Evolutionary conservation across 1,140 invertebrate species (phyloP).

Genomic region (Arctopsyche grandis): DNA sequence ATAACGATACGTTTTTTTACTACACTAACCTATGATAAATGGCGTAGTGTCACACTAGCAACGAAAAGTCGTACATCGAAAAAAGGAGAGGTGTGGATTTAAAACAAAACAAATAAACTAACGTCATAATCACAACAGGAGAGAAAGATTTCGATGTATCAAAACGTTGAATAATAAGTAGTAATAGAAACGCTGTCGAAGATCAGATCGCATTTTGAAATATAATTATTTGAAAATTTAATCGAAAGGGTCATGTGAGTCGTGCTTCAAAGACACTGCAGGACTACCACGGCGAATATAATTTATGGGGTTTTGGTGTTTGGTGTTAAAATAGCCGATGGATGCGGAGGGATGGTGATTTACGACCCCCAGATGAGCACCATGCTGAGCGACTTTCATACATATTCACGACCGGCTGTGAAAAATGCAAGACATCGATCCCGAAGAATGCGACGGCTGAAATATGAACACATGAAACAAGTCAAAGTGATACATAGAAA

Average conservation of each 20-base stretch:
- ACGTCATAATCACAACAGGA: constrained; percentile 13
- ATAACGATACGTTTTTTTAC: not conserved
- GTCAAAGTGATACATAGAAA: no score
- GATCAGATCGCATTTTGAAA: no score
- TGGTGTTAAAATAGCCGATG: constrained; percentile 49
- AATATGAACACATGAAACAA: no score
- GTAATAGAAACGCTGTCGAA: no score
- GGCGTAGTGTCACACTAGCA: constrained; percentile 7
- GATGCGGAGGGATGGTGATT: constrained; percentile 45
- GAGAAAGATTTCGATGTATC: not conserved
- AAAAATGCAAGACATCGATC: constrained; percentile 2
- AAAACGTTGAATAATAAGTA: no score
- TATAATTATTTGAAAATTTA: not conserved
- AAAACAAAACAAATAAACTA: constrained; percentile 1
- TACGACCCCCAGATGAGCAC: constrained; percentile 21
- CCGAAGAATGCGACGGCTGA: no score
- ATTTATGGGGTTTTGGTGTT: constrained; percentile 44
- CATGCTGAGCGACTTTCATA: constrained; percentile 40
- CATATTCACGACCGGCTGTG: not conserved
- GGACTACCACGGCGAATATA: constrained; percentile 21
- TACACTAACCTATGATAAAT: constrained; percentile 9
- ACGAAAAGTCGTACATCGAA: not conserved
- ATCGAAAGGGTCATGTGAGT: not conserved
- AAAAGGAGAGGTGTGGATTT: constrained; percentile 1
- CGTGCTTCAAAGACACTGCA: constrained; percentile 14